phyloP scores from a whole-genome alignment of 2,888 invertebrate genomes.

The Scrobipalpa atriplicella region DNA sequence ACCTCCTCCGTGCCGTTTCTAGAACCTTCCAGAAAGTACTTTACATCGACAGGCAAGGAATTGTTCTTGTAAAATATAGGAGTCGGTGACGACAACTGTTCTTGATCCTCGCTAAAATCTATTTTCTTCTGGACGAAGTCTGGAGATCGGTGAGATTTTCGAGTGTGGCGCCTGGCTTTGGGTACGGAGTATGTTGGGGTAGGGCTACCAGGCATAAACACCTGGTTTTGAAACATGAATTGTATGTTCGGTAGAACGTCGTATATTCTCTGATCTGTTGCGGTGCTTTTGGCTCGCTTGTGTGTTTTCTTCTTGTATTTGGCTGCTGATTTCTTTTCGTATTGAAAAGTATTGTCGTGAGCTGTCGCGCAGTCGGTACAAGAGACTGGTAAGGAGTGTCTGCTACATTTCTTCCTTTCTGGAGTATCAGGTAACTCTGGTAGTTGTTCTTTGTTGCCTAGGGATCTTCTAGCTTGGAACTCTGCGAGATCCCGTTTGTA shows the following conservation, averaged over 20 bases:
- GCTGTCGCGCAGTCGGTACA: conserved; percentile 70
- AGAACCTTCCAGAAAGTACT: conserved; percentile 54
- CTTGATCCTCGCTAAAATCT: conserved; percentile 64
- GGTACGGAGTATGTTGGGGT: conserved; percentile 62
- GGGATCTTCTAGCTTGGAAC: conserved; percentile 71
- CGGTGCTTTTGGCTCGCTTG: conserved; percentile 57
- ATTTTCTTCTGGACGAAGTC: conserved; percentile 65
- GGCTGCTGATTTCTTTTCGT: conserved; percentile 70
- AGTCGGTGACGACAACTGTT: conserved; percentile 40
- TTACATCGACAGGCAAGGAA: conserved; percentile 62
- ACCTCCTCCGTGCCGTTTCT: conserved; percentile 51
- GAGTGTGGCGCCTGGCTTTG: conserved; percentile 44
- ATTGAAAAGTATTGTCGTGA: conserved; percentile 70
- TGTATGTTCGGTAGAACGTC: conserved; percentile 71
- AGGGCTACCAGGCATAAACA: conserved; percentile 74
- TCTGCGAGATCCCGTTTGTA: conserved; percentile 77
- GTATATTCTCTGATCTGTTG: conserved; percentile 52
- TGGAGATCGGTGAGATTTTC: conserved; percentile 51
- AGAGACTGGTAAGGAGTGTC: conserved; percentile 70
- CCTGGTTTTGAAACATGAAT: conserved; percentile 78
- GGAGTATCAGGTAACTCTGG: conserved; percentile 52
- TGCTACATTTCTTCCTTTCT: conserved; percentile 67
- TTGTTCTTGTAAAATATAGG: conserved; percentile 68
- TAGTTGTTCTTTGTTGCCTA: conserved; percentile 13
- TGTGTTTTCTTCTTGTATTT: conserved; percentile 68